Evolutionary conservation across 2,888 invertebrate genomes (phyloP), one percentile per base, ranked within the genome.

Genomic region (Cheilosia variabilis): DNA sequence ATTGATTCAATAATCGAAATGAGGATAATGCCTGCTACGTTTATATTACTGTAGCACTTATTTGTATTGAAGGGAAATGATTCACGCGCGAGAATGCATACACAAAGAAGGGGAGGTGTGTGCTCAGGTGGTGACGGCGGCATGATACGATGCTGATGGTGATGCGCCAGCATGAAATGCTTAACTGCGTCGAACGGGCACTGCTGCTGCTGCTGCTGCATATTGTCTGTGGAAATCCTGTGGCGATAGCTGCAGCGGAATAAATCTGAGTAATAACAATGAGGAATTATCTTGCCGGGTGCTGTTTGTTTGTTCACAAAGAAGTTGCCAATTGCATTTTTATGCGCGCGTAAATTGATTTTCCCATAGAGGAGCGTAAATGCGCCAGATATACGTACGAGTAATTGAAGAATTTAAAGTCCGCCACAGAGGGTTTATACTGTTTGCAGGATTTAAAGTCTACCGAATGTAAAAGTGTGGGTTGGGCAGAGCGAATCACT

Each of bases 1-100:
- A 86, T 86, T 86, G 86, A 86, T 86, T 86, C 86, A 86, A 86
- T 86, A 86, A 86, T 86, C 86, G 86, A 86, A 86, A 86, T 86
- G 76, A 86, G 86, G 86, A 81, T 86, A 86, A 86, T 86, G 86
- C 86, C 86, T 68, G 81, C 86, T 81, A 81, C 81, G 81, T 81
- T 86, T 86, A 81, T 86, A 86, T 86, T 86, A 86, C 86, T 86
- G 86, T 81, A 72, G 76, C 81, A 77, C 72, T 86, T 81, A 77
- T 86, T 81, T 76, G 80, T 76, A 62, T 66, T 66, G 71, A 75
- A 86, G 47, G 86, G 76, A 75, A 81, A 45, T 81, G 81, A 86
- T 81, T 86, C 72, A 77, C 75, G 86, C 63, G 24, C 27, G 52
- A 45, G 66, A 72, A 81, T 57, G 63, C 62, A 77, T 52, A 77